These are phyloP conservation scores for Chiloscyllium punctatum DNA, from an alignment of 2,797 vertebrate species.

Conservation along the genomic window DNA sequence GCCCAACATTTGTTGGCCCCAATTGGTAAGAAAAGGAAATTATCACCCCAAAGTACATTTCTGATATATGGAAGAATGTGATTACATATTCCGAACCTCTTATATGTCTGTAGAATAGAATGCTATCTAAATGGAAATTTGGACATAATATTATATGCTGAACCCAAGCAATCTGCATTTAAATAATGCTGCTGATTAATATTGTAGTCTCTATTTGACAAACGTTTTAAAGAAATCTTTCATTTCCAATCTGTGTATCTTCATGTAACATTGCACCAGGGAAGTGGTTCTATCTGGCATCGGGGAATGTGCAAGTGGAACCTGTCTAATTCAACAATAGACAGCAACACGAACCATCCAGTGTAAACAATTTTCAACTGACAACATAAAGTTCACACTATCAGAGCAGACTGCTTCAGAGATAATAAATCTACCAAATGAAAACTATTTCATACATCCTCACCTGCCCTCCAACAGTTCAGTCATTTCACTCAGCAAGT, in stretches of 20 bases:
- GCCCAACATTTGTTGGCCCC: too few species aligned
- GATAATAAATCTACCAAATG: constrained; percentile 37
- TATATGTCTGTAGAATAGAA: neutral
- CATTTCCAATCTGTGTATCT: neutral
- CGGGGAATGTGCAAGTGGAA: neutral
- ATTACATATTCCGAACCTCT: neutral
- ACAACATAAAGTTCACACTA: constrained; percentile 1
- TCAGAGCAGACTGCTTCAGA: neutral
- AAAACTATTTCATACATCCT: constrained; percentile 25
- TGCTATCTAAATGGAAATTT: neutral
- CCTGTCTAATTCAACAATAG: constrained; percentile 9
- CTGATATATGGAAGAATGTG: neutral
- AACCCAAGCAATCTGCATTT: constrained; percentile 29
- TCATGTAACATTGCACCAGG: neutral
- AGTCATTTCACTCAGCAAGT: constrained; percentile 7
- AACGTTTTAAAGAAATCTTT: constrained; percentile 6
- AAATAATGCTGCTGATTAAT: neutral
- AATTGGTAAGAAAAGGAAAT: neutral
- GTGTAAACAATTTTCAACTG: constrained; percentile 24
- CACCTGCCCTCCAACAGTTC: neutral
- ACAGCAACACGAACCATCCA: constrained; percentile 16
- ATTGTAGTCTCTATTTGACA: too few species aligned
- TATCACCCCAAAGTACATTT: neutral
- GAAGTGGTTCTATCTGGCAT: neutral
- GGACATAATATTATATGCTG: neutral